Base-by-base conservation (phyloP, 1,140 invertebrate species). In the Plodia interpunctella region DNA sequence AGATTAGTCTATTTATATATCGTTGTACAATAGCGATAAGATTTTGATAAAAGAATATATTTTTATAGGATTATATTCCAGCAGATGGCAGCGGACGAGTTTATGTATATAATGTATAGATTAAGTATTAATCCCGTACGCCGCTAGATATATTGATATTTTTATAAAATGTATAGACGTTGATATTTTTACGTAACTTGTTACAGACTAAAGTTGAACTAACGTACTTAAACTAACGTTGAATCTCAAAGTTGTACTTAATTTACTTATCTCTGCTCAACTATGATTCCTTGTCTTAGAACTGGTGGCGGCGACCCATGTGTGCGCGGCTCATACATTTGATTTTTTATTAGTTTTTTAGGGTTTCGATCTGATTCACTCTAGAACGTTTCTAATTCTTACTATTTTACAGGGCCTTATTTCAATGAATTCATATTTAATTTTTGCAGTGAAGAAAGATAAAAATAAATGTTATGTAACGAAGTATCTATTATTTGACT, bases 181-280 rank as follows among this genome's bases (percentile, higher is more conserved):
- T 59, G 54, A 53, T 49, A 35, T 44, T 44, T 44, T 5, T 44
- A n/a, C n/a, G n/a, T n/a, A n/a, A 38, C 35, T 38, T 38, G 35
- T 38, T 38, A 44, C 38, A 44, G 13, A 44, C 38, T 44, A 44
- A 44, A 3, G 38, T 10, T n/a, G n/a, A n/a, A n/a, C n/a, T n/a
- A n/a, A n/a, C n/a, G 38, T 44, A 44, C 38, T 44, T 44, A 44
- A 44, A 25, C 13, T 44, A 44, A 44, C 38, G 38, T 44, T 63
- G 74, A 78, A 78, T 78, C 73, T 78, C 73, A 69, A 68, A 72
- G 61, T 64, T 73, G 74, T 78, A 78, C 75, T 78, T 80, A 80
- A 72, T 63, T 66, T 13, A 1, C 30, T 32, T 32, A 11, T 32
- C 30, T 32, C 11, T 32, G 30, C 30, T 32, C 30, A 32, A 32